Percentiles rank a stretch among this genome's conserved stretches.
Evolutionary conservation across 2,797 vertebrate species (phyloP).

Genomic region (Sternarchorhynchus goeldii): DNA sequence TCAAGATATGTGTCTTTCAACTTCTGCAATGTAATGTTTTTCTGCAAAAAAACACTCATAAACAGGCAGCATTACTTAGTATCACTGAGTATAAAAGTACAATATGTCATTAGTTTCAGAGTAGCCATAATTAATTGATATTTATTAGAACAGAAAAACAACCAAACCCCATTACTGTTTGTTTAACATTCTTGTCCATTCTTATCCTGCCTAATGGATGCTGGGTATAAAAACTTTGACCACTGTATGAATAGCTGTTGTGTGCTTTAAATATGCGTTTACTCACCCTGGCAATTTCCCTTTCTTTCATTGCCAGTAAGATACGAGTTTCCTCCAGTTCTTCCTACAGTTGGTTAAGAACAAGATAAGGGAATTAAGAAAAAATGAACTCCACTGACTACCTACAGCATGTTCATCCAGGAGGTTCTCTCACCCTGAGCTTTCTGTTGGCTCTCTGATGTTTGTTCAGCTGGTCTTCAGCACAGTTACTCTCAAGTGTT

Average conservation of each 20-base stretch:
- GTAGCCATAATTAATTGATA: no score
- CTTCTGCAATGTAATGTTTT: slow-evolving; percentile 71
- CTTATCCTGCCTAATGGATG: no score
- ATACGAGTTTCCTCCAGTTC: slow-evolving; percentile 69
- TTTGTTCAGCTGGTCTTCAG: slow-evolving; percentile 70
- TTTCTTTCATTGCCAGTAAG: slow-evolving; percentile 68
- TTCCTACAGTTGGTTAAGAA: slow-evolving; percentile 60
- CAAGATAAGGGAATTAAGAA: background rate
- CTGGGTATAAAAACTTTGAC: background rate
- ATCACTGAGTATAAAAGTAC: no score
- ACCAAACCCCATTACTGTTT: no score
- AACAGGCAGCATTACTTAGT: background rate
- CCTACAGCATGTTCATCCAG: slow-evolving; percentile 6
- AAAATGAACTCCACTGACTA: no score
- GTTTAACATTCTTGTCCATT: no score
- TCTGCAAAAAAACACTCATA: slow-evolving; percentile 60
- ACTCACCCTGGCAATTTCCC: slow-evolving; percentile 72
- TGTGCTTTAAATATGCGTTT: background rate
- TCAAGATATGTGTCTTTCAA: slow-evolving; percentile 73
- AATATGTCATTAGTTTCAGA: no score
- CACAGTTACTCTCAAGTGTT: slow-evolving; percentile 65
- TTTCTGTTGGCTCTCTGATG: slow-evolving; percentile 68
- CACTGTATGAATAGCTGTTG: background rate
- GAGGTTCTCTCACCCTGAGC: slow-evolving; percentile 65
- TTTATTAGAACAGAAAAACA: no score